A percentile compares a stretch with the other conserved stretches of the same genome.
Evolutionary conservation across 2,113 vertebrate genomes (phyloP).

Genomic region (Ciconia stormi): DNA sequence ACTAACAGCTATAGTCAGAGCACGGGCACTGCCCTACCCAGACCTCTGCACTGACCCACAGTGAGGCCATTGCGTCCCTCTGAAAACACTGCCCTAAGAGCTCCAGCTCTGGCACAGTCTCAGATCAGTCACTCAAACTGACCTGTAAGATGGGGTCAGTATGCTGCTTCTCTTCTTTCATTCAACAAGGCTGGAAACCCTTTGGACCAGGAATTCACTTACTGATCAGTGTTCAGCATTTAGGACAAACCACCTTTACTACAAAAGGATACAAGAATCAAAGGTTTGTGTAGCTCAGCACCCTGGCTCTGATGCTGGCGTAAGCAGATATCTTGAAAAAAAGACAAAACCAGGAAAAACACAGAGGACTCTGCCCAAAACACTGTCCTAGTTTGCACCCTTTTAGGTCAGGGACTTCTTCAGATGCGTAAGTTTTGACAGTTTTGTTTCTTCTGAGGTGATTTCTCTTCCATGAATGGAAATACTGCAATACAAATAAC

Average conservation of each 20-base stretch:
- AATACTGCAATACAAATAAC: neutral
- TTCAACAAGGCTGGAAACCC: neutral
- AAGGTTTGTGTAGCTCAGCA: neutral
- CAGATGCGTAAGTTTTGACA: neutral
- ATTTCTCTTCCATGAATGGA: neutral
- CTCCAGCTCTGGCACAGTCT: neutral
- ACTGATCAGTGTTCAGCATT: neutral
- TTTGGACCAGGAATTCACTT: neutral
- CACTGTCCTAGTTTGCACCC: neutral
- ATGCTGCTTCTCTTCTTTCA: neutral
- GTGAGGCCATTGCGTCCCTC: fast-evolving
- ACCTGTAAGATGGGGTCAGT: neutral
- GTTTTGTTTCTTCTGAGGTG: neutral
- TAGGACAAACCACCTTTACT: neutral
- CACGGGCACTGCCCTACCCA: neutral
- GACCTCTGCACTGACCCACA: neutral
- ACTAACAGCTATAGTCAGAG: neutral
- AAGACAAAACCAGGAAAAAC: neutral
- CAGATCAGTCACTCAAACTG: neutral
- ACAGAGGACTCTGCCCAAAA: neutral
- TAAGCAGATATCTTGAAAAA: neutral
- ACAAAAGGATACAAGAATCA: neutral
- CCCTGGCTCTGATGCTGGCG: neutral
- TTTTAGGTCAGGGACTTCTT: neutral
- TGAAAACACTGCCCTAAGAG: neutral